phyloP scores from a whole-genome alignment of 2,888 invertebrate genomes.

The Calameuta idolon region DNA sequence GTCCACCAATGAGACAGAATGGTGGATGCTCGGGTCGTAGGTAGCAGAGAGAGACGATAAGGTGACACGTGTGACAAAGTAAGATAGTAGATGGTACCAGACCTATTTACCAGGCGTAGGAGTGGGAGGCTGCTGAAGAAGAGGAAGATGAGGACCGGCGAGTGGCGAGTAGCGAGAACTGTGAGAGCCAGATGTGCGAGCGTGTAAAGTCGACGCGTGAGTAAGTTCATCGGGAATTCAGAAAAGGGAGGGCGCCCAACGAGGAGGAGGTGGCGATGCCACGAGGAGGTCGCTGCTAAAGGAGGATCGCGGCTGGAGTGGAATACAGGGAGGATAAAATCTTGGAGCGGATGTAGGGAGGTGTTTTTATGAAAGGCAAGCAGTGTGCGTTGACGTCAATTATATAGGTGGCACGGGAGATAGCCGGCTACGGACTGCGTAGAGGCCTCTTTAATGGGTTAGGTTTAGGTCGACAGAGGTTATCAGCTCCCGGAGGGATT shows the following conservation, averaged over 20 bases:
- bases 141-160: constrained; percentile 13
- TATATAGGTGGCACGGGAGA: constrained; percentile 64
- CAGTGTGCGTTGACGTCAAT: constrained; percentile 65
- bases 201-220: constrained; percentile 52
- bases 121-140: constrained; percentile 13
- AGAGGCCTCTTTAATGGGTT: constrained; percentile 61
- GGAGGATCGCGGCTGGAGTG: constrained; percentile 10
- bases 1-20: background rate
- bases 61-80: background rate
- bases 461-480: constrained; percentile 61
- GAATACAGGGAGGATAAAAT: constrained; percentile 47
- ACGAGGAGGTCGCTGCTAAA: background rate
- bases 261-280: constrained; percentile 19
- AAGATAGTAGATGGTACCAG: background rate
- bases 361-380: constrained; percentile 66
- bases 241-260: constrained; percentile 19
- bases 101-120: background rate
- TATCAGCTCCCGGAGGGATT: constrained; percentile 62
- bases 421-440: constrained; percentile 39
- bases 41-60: background rate
- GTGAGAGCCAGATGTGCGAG: constrained; percentile 45
- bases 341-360: constrained; percentile 64
- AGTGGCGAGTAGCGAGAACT: constrained; percentile 8
- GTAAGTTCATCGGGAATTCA: constrained; percentile 53
- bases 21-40: background rate